phyloP scores from a whole-genome alignment of 2,888 invertebrate species.

The Chrysodeixis includens region DNA sequence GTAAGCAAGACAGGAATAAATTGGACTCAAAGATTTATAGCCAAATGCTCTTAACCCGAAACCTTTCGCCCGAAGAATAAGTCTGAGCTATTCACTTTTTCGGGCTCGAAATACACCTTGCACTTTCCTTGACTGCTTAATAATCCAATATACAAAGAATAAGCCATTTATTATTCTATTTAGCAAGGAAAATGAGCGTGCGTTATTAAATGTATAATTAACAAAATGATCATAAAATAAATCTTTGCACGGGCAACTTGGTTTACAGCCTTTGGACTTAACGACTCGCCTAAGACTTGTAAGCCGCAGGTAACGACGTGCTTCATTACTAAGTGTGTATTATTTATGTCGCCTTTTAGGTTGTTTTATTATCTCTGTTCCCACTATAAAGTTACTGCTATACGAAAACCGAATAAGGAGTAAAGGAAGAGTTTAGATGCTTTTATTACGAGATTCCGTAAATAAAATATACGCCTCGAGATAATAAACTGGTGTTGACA shows the following conservation, averaged over 20 bases:
- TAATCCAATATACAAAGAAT: constrained; percentile 16
- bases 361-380: constrained; percentile 66
- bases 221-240: constrained; percentile 47
- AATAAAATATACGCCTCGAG: constrained; percentile 31
- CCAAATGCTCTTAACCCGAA: constrained; percentile 86
- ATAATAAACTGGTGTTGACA: constrained; percentile 29
- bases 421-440: constrained; percentile 28
- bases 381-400: constrained; percentile 64
- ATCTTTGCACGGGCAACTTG: constrained; percentile 47
- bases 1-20: constrained; percentile 83
- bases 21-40: constrained; percentile 85
- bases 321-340: constrained; percentile 78
- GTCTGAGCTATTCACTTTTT: constrained; percentile 72
- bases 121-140: constrained; percentile 37
- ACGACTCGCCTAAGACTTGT: constrained; percentile 72
- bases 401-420: constrained; percentile 58
- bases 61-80: constrained; percentile 69
- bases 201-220: constrained; percentile 46
- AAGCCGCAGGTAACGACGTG: constrained; percentile 75
- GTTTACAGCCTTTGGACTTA: constrained; percentile 70
- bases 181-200: constrained; percentile 9
- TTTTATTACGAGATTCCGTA: constrained; percentile 44
- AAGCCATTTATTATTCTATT: constrained; percentile 22
- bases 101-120: constrained; percentile 58
- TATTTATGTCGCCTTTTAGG: constrained; percentile 73